phyloP scores from a whole-genome alignment of 2,113 vertebrate species.

The Arvicanthis niloticus region DNA sequence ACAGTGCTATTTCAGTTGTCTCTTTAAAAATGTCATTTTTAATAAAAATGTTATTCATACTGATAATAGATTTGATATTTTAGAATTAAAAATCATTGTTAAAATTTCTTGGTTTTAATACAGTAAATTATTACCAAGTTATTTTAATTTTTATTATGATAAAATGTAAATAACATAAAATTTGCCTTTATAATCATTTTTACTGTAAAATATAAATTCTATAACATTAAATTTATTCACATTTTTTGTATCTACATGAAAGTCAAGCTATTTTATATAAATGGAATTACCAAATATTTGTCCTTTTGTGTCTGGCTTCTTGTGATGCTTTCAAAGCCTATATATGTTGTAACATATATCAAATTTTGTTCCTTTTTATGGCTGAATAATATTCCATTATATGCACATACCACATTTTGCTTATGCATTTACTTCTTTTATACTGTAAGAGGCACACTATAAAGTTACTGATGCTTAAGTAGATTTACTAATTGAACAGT shows the following conservation, averaged over 20 bases:
- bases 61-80: slow-evolving; percentile 42
- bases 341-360: background rate
- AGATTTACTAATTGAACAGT: slow-evolving; percentile 55
- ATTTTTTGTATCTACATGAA: background rate
- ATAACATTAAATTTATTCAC: background rate
- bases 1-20: background rate
- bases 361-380: slow-evolving; percentile 34
- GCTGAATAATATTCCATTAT: background rate
- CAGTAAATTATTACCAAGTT: background rate
- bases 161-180: background rate
- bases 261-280: background rate
- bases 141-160: slow-evolving; percentile 1
- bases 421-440: background rate
- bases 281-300: background rate
- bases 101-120: slow-evolving; percentile 13
- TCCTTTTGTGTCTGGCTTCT: background rate
- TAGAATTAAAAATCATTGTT: slow-evolving; percentile 45
- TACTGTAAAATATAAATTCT: background rate
- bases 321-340: background rate
- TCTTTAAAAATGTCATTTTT: background rate
- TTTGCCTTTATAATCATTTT: slow-evolving; percentile 17
- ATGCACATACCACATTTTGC: background rate
- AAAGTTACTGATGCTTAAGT: slow-evolving; percentile 43
- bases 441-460: background rate
- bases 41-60: background rate